These are phyloP conservation scores for Trematomus bernacchii DNA, from an alignment of 2,797 vertebrate genomes.

Conservation along the genomic window DNA sequence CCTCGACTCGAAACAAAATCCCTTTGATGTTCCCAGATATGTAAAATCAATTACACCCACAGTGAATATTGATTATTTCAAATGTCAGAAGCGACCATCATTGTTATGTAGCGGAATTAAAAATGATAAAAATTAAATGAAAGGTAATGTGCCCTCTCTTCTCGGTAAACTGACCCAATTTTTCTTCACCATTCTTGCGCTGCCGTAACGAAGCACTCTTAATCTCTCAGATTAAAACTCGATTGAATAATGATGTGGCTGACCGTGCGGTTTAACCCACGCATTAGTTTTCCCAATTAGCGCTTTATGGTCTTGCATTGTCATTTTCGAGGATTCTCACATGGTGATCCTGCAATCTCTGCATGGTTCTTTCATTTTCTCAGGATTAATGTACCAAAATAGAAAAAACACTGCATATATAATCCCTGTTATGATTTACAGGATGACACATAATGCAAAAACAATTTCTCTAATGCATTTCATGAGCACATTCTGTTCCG, in stretches of 20 bases:
- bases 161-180: constrained; percentile 54
- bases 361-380: neutral
- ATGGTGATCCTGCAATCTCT: too few species aligned
- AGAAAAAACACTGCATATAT: constrained; percentile 3
- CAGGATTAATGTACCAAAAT: constrained; percentile 5
- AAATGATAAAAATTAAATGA: constrained; percentile 41
- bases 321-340: neutral
- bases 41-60: constrained; percentile 49
- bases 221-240: constrained; percentile 68
- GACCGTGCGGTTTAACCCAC: constrained; percentile 52
- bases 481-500: constrained; percentile 23
- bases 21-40: constrained; percentile 62
- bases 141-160: constrained; percentile 20
- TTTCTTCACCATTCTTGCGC: neutral
- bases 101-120: constrained; percentile 36
- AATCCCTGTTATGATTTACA: constrained; percentile 41
- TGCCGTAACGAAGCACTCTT: constrained; percentile 8
- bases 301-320: neutral
- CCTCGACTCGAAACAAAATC: constrained; percentile 36
- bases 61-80: constrained; percentile 49
- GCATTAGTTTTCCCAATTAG: constrained; percentile 55
- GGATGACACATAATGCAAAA: constrained; percentile 33
- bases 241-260: constrained; percentile 61
- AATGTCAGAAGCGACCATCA: constrained; percentile 60
- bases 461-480: constrained; percentile 15